These are phyloP conservation scores for Guaruba guarouba DNA, from an alignment of 2,113 vertebrate species.

Conservation along the genomic window DNA sequence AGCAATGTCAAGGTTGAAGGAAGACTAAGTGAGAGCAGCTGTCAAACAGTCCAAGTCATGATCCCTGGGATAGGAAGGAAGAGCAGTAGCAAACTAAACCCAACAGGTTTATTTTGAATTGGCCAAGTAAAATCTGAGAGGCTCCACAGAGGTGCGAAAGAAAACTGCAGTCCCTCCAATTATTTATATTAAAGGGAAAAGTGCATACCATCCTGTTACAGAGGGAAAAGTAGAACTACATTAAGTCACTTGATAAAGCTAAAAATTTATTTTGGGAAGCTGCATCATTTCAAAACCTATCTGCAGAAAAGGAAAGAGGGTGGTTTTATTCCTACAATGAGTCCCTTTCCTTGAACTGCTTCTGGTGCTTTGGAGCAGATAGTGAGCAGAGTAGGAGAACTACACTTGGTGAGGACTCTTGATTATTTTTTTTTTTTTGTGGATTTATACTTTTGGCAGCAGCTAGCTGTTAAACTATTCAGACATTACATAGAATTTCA, in stretches of 20 bases:
- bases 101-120: neutral
- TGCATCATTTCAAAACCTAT: neutral
- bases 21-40: neutral
- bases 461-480: neutral
- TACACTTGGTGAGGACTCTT: neutral
- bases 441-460: neutral
- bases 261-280: neutral
- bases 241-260: neutral
- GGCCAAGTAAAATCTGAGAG: neutral
- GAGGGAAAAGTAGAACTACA: neutral
- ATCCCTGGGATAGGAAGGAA: neutral
- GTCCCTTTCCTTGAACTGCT: neutral
- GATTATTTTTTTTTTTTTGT: neutral
- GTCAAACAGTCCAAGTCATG: neutral
- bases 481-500: neutral
- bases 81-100: neutral
- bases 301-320: neutral
- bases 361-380: neutral
- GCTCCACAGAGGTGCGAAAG: neutral
- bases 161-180: neutral
- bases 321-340: fast-evolving
- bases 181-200: neutral
- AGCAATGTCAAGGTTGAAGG: neutral
- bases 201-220: neutral
- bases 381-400: neutral